phyloP scores from a whole-genome alignment of 2,888 invertebrate genomes.

The Ophion slaviceki region DNA sequence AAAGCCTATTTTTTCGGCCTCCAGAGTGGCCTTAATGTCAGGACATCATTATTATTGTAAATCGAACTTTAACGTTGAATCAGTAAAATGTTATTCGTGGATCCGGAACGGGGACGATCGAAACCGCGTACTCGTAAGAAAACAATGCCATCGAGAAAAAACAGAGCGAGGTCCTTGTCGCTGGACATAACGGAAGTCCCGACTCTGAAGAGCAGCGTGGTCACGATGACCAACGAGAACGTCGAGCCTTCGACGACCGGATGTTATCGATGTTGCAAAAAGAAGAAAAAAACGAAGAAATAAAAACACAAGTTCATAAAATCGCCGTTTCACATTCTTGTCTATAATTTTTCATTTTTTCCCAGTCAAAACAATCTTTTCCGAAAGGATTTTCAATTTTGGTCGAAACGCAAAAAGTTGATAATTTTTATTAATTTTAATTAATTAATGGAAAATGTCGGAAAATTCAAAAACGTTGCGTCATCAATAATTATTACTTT shows the following conservation, averaged over 20 bases:
- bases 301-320: slow-evolving; percentile 62
- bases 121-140: slow-evolving; percentile 47
- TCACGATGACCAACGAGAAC: slow-evolving; percentile 36
- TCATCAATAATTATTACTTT: no score
- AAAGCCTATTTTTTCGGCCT: no score
- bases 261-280: slow-evolving; percentile 77
- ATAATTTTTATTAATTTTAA: no score
- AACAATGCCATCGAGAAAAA: slow-evolving; percentile 34
- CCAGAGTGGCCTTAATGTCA: no score
- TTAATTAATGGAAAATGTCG: no score
- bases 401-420: no score
- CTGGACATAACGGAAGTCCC: slow-evolving; percentile 60
- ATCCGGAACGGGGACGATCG: slow-evolving; percentile 65
- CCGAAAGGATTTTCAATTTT: no score
- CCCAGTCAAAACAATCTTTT: neutral
- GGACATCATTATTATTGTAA: no score
- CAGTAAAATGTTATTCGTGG: slow-evolving; percentile 63
- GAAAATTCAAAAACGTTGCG: no score
- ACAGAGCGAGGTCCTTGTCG: slow-evolving; percentile 65
- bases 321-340: neutral
- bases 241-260: slow-evolving; percentile 72
- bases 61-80: neutral
- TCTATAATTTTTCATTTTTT: slow-evolving; percentile 15
- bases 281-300: slow-evolving; percentile 71
- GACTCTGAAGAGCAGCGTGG: slow-evolving; percentile 60